These are phyloP conservation scores for Eurosta solidaginis DNA, from an alignment of 1,140 invertebrate species.

Conservation along the genomic window DNA sequence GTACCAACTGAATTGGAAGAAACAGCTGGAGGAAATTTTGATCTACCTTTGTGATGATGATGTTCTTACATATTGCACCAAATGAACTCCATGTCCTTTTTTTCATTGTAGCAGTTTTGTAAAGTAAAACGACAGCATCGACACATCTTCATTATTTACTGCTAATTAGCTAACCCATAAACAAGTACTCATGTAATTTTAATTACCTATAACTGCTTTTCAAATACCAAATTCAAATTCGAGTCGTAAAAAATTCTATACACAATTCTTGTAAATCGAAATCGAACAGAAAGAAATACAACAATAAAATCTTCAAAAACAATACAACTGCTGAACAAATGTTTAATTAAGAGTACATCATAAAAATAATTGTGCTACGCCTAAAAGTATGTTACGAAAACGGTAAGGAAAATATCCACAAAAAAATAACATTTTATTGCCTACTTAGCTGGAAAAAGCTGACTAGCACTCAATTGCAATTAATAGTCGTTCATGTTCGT, in stretches of 20 bases:
- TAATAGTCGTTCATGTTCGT: background rate
- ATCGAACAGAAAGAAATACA: background rate
- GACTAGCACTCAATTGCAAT: background rate
- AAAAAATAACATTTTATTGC: conserved; percentile 10
- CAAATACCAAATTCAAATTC: background rate
- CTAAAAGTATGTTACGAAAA: background rate
- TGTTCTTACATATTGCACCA: no score
- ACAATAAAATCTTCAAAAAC: background rate
- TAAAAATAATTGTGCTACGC: conserved; percentile 15
- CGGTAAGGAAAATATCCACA: background rate
- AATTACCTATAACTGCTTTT: background rate
- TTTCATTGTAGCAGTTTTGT: no score
- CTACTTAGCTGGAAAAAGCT: background rate
- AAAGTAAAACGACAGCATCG: no score
- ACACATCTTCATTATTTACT: background rate
- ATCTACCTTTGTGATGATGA: no score
- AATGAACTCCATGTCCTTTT: no score
- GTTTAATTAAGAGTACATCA: background rate
- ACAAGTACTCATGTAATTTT: background rate
- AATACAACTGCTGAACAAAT: background rate
- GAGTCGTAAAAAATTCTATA: background rate
- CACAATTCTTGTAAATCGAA: background rate
- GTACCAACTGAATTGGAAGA: no score
- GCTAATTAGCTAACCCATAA: background rate
- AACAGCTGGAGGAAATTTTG: no score